phyloP scores from a whole-genome alignment of 2,888 invertebrate genomes.

The Bruchidius siliquastri region DNA sequence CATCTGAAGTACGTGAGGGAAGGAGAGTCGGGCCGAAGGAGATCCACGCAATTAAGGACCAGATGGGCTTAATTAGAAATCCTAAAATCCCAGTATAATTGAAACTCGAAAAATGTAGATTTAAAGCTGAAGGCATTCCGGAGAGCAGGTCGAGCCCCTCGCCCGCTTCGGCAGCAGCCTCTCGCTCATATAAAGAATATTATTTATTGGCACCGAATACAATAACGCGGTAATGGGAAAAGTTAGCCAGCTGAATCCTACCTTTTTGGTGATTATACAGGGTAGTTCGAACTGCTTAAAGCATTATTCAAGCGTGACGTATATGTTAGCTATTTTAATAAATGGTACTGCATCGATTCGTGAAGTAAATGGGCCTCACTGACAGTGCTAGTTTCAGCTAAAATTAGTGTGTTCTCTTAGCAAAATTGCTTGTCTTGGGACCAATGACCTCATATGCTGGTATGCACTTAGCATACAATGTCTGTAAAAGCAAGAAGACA shows the following conservation, averaged over 20 bases:
- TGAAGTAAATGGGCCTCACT: too few species aligned
- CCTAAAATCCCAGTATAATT: constrained; percentile 38
- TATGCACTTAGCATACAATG: too few species aligned
- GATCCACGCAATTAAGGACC: constrained; percentile 39
- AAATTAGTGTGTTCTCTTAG: too few species aligned
- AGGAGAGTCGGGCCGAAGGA: constrained; percentile 5
- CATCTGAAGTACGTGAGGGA: background rate
- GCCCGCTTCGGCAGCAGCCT: background rate
- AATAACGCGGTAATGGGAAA: constrained; percentile 46
- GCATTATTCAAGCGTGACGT: too few species aligned
- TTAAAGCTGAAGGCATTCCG: constrained; percentile 24
- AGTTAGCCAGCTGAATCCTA: constrained; percentile 25
- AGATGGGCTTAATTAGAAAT: constrained; percentile 43
- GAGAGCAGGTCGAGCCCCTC: constrained; percentile 27
- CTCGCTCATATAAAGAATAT: constrained; percentile 45
- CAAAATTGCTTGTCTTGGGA: too few species aligned
- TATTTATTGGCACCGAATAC: constrained; percentile 47
- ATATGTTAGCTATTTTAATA: too few species aligned
- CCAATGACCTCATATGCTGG: too few species aligned
- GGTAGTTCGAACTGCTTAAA: background rate
- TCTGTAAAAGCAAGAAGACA: too few species aligned
- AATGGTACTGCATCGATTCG: too few species aligned
- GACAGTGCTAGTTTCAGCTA: too few species aligned
- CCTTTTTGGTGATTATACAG: background rate
- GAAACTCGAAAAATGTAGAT: constrained; percentile 37